Evolutionary conservation across 2,888 invertebrate genomes (phyloP).

Genomic region (Nysson spinosus): DNA sequence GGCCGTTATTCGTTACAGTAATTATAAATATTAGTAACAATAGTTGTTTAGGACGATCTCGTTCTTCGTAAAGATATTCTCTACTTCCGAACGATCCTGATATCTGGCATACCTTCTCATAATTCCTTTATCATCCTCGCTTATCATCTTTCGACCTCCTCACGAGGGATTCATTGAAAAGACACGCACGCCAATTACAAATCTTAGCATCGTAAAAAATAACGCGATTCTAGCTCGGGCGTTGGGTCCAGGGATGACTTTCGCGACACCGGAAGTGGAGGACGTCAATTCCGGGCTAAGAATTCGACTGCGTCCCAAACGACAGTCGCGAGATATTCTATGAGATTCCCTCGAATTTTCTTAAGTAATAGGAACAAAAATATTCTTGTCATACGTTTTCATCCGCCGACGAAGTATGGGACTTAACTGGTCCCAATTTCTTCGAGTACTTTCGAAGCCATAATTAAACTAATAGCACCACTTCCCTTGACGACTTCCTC

Average conservation of each 20-base stretch:
- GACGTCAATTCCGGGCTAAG: conserved; percentile 32
- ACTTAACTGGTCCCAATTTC: conserved; percentile 26
- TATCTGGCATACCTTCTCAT: not conserved
- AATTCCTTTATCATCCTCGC: not conserved
- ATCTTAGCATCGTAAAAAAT: conserved; percentile 47
- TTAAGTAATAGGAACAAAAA: conserved; percentile 57
- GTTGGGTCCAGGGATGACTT: conserved; percentile 46
- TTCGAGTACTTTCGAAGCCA: conserved; percentile 24
- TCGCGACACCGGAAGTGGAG: conserved; percentile 32
- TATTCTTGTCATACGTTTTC: conserved; percentile 19
- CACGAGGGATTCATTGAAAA: not conserved
- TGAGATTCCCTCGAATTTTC: conserved; percentile 28
- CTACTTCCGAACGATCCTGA: conserved; percentile 52
- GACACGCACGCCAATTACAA: conserved; percentile 19
- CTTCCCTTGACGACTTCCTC: conserved; percentile 36
- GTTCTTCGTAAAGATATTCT: conserved; percentile 32
- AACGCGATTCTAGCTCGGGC: conserved; percentile 31
- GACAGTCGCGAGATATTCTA: conserved; percentile 30
- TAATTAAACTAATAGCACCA: conserved; percentile 49
- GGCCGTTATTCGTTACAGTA: conserved; percentile 47
- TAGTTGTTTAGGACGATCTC: conserved; percentile 35
- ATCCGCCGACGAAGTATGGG: conserved; percentile 17
- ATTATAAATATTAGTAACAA: conserved; percentile 50
- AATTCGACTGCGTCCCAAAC: conserved; percentile 24
- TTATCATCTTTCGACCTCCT: conserved; percentile 24